Evolutionary conservation across 2,113 vertebrate genomes (phyloP).

Genomic region (Phoxinus phoxinus): DNA sequence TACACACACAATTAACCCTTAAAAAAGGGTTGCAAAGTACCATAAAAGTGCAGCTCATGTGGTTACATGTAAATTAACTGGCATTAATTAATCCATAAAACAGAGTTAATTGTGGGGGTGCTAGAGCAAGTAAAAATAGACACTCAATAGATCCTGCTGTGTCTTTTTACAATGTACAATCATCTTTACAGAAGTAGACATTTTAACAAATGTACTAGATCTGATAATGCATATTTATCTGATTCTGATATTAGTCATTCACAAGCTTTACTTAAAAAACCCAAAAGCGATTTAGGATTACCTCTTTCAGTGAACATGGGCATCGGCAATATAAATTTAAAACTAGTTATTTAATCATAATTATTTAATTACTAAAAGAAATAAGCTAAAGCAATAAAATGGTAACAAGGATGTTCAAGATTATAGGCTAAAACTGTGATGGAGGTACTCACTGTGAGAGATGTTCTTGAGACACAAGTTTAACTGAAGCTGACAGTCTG

Average conservation of each 20-base stretch:
- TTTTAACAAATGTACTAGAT: neutral
- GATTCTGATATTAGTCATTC: neutral
- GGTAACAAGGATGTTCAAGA: neutral
- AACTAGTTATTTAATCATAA: neutral
- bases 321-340: neutral
- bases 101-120: neutral
- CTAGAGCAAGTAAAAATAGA: neutral
- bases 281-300: neutral
- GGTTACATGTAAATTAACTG: no score
- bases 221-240: neutral
- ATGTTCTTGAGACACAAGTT: no score
- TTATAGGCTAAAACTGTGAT: neutral
- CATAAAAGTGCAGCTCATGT: no score
- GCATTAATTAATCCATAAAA: no score
- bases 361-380: neutral
- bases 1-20: no score
- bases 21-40: no score
- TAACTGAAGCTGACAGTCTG: neutral
- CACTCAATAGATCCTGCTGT: neutral
- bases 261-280: neutral
- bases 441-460: constrained; percentile 3
- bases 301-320: no score
- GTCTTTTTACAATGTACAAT: neutral
- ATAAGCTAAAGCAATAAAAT: neutral
- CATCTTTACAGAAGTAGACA: neutral